Percentiles rank a stretch among this genome's conserved stretches.
Conservation (phyloP, 2,888 invertebrate species). For the Buathra laborator region DNA sequence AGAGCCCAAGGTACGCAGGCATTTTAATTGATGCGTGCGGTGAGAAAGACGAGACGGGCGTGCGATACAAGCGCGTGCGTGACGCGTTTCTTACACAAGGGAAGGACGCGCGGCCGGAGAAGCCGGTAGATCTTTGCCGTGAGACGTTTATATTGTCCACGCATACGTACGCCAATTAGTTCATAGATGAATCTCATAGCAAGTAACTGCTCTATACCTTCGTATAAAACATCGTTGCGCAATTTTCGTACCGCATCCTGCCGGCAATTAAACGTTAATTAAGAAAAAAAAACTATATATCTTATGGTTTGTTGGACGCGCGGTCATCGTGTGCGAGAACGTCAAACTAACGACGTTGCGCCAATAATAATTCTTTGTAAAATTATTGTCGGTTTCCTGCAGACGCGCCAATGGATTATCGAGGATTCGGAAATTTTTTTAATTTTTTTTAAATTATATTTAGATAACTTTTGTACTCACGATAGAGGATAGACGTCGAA, state of each 20-base stretch:
- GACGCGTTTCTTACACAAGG: conserved; percentile 46
- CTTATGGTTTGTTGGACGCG: neutral
- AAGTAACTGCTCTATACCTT: neutral
- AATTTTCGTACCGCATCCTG: conserved; percentile 60
- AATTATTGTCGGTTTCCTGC: neutral
- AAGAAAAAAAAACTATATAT: conserved; percentile 1
- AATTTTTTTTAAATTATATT: neutral
- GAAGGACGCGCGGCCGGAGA: conserved; percentile 6
- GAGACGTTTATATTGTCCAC: conserved; percentile 30
- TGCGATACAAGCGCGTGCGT: conserved; percentile 61
- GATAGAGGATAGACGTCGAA: conserved; percentile 87
- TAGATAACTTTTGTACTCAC: conserved; percentile 84
- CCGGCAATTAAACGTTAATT: conserved; percentile 50
- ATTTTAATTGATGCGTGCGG: conserved; percentile 71
- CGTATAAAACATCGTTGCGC: conserved; percentile 52
- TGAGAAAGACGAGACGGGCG: conserved; percentile 64
- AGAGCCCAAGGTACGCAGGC: conserved; percentile 64
- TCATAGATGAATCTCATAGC: conserved; percentile 10
- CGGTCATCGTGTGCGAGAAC: neutral
- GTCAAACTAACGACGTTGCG: neutral
- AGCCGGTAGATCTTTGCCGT: neutral
- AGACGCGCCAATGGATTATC: neutral
- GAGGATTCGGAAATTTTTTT: neutral
- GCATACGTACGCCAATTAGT: conserved; percentile 37
- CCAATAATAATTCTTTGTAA: neutral